Conservation (phyloP, 1,140 invertebrate genomes). For the Episyrphus balteatus region DNA sequence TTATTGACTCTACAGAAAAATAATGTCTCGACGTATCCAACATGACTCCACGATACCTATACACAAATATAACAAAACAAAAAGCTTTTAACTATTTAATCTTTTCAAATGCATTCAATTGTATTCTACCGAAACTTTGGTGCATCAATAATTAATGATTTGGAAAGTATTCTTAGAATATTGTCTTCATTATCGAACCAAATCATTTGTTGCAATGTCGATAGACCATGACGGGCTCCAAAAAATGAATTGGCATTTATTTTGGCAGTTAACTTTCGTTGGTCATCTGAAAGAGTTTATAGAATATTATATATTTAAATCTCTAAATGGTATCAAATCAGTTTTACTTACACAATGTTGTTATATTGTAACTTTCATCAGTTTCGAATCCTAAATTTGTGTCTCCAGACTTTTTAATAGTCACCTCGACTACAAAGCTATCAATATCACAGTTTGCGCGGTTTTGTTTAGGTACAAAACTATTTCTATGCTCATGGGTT, state of each 20-base stretch:
- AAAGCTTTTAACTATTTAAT: not conserved
- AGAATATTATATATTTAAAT: not conserved
- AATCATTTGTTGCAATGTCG: slow-evolving; percentile 67
- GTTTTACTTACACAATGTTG: slow-evolving; percentile 38
- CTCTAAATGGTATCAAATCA: not conserved
- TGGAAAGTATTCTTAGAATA: slow-evolving; percentile 47
- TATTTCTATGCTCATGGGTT: slow-evolving; percentile 6
- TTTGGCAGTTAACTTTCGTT: slow-evolving; percentile 43
- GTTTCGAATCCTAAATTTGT: slow-evolving; percentile 51
- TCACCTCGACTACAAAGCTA: slow-evolving; percentile 41
- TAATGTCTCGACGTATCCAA: slow-evolving; percentile 69
- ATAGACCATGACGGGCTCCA: slow-evolving; percentile 65
- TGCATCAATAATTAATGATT: slow-evolving; percentile 45
- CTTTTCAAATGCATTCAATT: not conserved
- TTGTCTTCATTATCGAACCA: slow-evolving; percentile 57
- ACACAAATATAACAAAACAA: too few relatives aligned
- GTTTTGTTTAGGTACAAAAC: slow-evolving; percentile 13
- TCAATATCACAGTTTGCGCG: slow-evolving; percentile 34
- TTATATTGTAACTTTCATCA: slow-evolving; percentile 62
- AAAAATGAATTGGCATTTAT: slow-evolving; percentile 60
- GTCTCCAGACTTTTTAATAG: slow-evolving; percentile 40
- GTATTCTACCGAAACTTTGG: slow-evolving; percentile 42
- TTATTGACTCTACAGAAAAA: slow-evolving; percentile 55
- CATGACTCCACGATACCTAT: slow-evolving; percentile 55
- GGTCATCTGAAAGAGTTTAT: slow-evolving; percentile 23